Conservation (phyloP, 1,140 invertebrate species). For the Drosophila repleta region DNA sequence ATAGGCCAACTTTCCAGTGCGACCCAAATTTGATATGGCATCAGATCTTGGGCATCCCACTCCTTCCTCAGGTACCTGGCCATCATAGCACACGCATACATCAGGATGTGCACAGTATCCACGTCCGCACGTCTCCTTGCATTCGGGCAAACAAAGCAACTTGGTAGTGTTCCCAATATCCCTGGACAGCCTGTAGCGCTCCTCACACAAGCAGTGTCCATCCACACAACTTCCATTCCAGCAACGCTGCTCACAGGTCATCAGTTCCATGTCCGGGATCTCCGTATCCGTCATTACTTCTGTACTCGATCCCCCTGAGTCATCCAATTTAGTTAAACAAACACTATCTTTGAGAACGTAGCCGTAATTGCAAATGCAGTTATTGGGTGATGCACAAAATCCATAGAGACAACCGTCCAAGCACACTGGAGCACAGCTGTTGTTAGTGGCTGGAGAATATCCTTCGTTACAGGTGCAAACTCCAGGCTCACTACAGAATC, state of each 20-base stretch:
- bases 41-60: conserved; percentile 13
- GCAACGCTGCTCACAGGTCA: conserved; percentile 27
- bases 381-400: conserved; percentile 1
- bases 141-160: conserved; percentile 47
- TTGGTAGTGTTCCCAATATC: background rate
- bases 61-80: conserved; percentile 16
- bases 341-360: conserved; percentile 1
- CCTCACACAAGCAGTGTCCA: conserved; percentile 38
- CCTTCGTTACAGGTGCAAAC: conserved; percentile 15
- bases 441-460: background rate
- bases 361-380: conserved; percentile 22
- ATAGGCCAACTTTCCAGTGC: background rate
- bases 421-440: conserved; percentile 16
- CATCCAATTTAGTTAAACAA: conserved; percentile 6
- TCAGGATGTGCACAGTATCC: conserved; percentile 49
- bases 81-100: conserved; percentile 46
- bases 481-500: conserved; percentile 2
- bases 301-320: background rate
- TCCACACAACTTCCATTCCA: conserved; percentile 52
- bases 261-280: no score
- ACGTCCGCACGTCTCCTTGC: conserved; percentile 42
- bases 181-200: conserved; percentile 30
- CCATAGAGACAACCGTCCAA: conserved; percentile 7
- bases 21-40: background rate
- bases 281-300: no score